phyloP scores from a whole-genome alignment of 2,113 vertebrate genomes.

The Genyomyrus donnyi region DNA sequence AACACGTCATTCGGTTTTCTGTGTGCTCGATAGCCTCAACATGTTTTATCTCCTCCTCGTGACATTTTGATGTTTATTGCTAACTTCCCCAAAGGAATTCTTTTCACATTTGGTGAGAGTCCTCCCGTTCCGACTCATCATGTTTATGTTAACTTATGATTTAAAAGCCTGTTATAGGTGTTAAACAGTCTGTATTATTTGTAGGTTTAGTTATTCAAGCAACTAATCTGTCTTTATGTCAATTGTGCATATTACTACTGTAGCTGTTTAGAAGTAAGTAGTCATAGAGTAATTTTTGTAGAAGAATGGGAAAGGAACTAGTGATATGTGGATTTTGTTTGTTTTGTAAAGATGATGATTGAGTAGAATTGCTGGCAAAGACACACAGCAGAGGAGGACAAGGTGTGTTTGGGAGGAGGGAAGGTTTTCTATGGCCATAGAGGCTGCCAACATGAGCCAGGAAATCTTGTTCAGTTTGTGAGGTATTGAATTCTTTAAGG shows the following conservation, averaged over 20 bases:
- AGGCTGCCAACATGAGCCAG: not conserved
- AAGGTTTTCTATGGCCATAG: not conserved
- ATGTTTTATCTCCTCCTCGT: not conserved
- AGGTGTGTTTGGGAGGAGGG: not conserved
- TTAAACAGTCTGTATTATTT: not conserved
- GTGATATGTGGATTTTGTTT: not conserved
- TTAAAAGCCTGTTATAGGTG: not conserved
- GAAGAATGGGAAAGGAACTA: not conserved
- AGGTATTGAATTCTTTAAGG: not conserved
- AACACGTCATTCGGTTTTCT: not conserved
- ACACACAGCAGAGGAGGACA: not conserved
- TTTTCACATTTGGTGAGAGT: not conserved
- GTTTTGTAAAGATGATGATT: not conserved
- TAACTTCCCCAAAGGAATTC: not conserved
- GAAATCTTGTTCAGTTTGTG: not conserved
- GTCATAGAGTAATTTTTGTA: not conserved
- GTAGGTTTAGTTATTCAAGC: not conserved
- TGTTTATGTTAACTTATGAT: not conserved
- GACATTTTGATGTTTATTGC: not conserved
- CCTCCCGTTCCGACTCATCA: not conserved
- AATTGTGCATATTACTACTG: not conserved
- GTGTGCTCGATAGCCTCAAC: not conserved
- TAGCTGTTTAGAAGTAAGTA: not conserved
- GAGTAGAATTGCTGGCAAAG: not conserved
- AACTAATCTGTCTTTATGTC: not conserved